Evolutionary conservation across 2,888 invertebrate genomes (phyloP).

Genomic region (Thera obeliscata): DNA sequence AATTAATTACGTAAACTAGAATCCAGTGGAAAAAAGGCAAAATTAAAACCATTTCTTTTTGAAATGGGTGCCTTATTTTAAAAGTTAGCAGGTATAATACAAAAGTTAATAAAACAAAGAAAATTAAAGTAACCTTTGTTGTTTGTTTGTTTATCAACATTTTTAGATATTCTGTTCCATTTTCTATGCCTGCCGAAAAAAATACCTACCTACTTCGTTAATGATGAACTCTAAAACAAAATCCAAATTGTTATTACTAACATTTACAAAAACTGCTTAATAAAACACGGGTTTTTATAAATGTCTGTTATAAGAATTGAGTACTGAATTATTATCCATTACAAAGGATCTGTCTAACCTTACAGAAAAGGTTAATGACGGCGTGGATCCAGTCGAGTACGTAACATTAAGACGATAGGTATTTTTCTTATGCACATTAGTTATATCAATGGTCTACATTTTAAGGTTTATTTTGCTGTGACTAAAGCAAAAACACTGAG

Average conservation of each 20-base stretch:
- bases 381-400: too few species aligned
- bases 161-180: conserved; percentile 6
- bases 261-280: conserved; percentile 14
- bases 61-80: not conserved
- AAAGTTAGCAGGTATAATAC: not conserved
- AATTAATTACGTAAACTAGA: too few species aligned
- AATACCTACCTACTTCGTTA: conserved; percentile 18
- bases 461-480: too few species aligned
- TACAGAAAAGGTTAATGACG: too few species aligned
- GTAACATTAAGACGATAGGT: too few species aligned
- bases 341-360: too few species aligned
- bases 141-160: not conserved
- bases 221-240: conserved; percentile 15
- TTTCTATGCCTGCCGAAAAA: conserved; percentile 17
- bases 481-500: too few species aligned
- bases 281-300: conserved; percentile 24
- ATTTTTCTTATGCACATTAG: too few species aligned
- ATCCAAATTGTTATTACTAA: conserved; percentile 29
- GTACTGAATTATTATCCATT: conserved; percentile 9
- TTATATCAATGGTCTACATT: too few species aligned
- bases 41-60: not conserved
- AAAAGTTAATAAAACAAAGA: not conserved
- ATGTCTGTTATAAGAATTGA: conserved; percentile 32
- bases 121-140: not conserved
- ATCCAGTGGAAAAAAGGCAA: too few species aligned